Conservation (phyloP, 2,797 vertebrate species). For the Micrastur ruficollis region DNA sequence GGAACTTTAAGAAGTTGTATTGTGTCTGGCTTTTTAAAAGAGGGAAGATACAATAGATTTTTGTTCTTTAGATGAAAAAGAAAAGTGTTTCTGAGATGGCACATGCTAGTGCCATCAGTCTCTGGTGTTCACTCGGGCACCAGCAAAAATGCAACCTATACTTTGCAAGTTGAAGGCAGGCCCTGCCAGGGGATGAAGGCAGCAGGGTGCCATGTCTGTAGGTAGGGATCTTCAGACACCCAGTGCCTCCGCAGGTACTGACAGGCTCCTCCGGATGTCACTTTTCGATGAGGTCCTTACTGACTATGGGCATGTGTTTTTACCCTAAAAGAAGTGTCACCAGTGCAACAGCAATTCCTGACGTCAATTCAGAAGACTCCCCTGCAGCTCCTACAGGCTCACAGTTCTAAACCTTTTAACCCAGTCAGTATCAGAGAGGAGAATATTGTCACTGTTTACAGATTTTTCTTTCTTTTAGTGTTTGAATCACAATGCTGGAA, state of each 20-base stretch:
- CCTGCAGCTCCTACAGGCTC: not conserved
- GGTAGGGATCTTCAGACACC: not conserved
- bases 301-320: not conserved
- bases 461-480: not conserved
- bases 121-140: not conserved
- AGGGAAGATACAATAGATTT: not conserved
- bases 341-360: not conserved
- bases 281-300: not conserved
- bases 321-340: not conserved
- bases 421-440: not conserved
- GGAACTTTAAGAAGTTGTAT: not conserved
- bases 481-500: not conserved
- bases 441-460: not conserved
- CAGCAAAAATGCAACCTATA: not conserved
- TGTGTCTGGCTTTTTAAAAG: constrained; percentile 9
- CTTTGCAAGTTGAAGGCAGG: not conserved
- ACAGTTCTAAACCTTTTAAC: not conserved
- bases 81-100: not conserved
- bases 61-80: not conserved
- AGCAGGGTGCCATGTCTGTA: not conserved
- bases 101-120: not conserved
- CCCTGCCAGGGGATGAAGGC: not conserved
- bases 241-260: not conserved
- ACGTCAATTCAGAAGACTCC: not conserved
- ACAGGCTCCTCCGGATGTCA: not conserved